Evolutionary conservation across 2,797 vertebrate genomes (phyloP).

Genomic region (Pampus argenteus): DNA sequence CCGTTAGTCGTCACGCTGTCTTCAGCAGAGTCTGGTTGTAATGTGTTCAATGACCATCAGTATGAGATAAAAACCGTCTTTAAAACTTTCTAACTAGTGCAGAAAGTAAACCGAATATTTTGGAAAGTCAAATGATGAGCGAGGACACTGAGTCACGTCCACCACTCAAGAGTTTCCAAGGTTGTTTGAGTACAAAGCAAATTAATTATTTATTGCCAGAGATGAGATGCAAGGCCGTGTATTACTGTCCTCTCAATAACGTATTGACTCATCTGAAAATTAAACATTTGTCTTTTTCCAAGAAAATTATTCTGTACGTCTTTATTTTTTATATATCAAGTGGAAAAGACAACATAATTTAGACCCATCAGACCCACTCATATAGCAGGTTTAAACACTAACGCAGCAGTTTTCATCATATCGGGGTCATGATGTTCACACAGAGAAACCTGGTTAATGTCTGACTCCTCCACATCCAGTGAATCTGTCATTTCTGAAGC

Average conservation of each 20-base stretch:
- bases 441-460: no score
- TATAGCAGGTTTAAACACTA: background rate
- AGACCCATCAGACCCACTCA: background rate
- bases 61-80: background rate
- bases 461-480: background rate
- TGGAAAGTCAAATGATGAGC: slow-evolving; percentile 24
- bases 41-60: slow-evolving; percentile 14
- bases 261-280: slow-evolving; percentile 48
- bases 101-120: slow-evolving; percentile 16
- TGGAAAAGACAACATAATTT: background rate
- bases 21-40: background rate
- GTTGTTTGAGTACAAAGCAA: slow-evolving; percentile 40
- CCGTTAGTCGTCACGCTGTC: slow-evolving; percentile 47
- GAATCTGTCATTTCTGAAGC: background rate
- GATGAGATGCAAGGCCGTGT: slow-evolving; percentile 38
- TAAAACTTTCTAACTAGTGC: background rate
- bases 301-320: background rate
- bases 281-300: slow-evolving; percentile 13
- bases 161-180: slow-evolving; percentile 37
- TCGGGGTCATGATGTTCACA: background rate
- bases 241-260: slow-evolving; percentile 41
- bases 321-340: background rate
- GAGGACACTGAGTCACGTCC: slow-evolving; percentile 19
- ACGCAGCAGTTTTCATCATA: background rate
- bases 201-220: slow-evolving; percentile 63